These are phyloP conservation scores for Dysmachus trigonus DNA, from an alignment of 2,888 invertebrate genomes.

Conservation along the genomic window DNA sequence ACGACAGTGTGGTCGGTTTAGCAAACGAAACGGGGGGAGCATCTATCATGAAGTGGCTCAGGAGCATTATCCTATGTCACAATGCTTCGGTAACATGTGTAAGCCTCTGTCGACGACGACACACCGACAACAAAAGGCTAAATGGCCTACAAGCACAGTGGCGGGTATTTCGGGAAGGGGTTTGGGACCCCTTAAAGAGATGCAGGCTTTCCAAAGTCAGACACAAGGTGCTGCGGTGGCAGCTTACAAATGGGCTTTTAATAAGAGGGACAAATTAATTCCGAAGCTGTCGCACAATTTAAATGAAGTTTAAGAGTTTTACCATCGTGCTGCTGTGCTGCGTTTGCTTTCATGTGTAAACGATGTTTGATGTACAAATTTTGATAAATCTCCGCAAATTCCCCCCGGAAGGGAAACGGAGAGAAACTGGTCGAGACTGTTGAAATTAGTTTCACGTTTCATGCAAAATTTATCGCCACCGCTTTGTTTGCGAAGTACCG, in stretches of 20 bases:
- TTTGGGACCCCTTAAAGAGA: neutral
- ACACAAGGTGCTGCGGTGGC: neutral
- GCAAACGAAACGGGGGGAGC: neutral
- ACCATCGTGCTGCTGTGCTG: neutral
- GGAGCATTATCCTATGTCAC: neutral
- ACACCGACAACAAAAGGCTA: neutral
- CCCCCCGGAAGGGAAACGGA: neutral
- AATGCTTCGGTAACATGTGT: neutral
- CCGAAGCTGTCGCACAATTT: conserved; percentile 11
- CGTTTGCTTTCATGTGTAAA: conserved; percentile 2
- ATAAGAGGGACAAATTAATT: conserved; percentile 33
- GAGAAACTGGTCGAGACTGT: neutral
- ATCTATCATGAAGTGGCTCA: neutral
- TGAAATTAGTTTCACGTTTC: neutral
- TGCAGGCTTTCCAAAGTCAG: neutral
- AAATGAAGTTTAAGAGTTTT: neutral
- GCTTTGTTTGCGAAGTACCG: neutral
- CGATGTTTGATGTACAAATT: conserved; percentile 14
- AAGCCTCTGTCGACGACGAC: neutral
- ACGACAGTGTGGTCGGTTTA: neutral
- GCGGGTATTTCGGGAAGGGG: neutral
- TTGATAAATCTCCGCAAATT: neutral
- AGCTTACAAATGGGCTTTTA: conserved; percentile 23
- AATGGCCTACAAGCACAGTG: neutral
- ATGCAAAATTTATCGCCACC: neutral